Percentiles rank a stretch among this genome's conserved stretches.
These are phyloP conservation scores for Styela clava DNA, from an alignment of 23 tunicate species.

Conservation along the genomic window DNA sequence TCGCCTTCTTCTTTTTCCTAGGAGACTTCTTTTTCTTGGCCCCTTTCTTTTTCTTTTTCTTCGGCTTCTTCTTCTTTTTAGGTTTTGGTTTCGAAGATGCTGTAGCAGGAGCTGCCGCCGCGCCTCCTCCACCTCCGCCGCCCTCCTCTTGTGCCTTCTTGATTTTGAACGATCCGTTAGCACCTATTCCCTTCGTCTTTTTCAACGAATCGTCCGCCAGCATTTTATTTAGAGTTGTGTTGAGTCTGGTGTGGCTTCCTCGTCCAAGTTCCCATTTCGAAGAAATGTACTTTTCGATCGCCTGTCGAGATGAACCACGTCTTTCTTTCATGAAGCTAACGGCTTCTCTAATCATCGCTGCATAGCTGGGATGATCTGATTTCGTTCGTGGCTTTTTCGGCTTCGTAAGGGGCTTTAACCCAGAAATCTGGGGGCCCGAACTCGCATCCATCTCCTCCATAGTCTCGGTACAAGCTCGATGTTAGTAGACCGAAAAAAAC, in stretches of 20 bases:
- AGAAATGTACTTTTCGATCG: constrained; percentile 20
- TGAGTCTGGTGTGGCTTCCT: constrained; percentile 30
- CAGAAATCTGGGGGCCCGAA: constrained; percentile 1
- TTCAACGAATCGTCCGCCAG: constrained; percentile 11
- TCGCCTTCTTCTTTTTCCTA: background rate
- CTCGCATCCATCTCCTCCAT: constrained; percentile 3
- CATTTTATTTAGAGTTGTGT: constrained; percentile 27
- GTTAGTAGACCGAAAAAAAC: background rate
- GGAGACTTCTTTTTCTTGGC: background rate
- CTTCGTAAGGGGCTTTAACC: background rate
- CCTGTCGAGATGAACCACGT: constrained; percentile 36
- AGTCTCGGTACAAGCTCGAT: background rate
- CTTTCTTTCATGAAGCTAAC: constrained; percentile 18
- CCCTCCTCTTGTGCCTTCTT: constrained; percentile 28
- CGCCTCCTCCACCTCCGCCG: constrained; percentile 4
- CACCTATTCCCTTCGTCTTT: constrained; percentile 19
- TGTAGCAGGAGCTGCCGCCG: constrained; percentile 12
- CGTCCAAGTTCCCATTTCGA: constrained; percentile 9
- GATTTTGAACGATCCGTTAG: constrained; percentile 35
- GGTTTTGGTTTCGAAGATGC: background rate
- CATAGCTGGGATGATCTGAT: constrained; percentile 27
- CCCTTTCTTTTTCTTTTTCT: constrained; percentile 10
- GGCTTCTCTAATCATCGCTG: constrained; percentile 32
- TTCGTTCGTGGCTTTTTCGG: constrained; percentile 2
- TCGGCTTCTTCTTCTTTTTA: constrained; percentile 9